Evolutionary conservation across 2,113 vertebrate species (phyloP).

Genomic region (Craseonycteris thonglongyai): DNA sequence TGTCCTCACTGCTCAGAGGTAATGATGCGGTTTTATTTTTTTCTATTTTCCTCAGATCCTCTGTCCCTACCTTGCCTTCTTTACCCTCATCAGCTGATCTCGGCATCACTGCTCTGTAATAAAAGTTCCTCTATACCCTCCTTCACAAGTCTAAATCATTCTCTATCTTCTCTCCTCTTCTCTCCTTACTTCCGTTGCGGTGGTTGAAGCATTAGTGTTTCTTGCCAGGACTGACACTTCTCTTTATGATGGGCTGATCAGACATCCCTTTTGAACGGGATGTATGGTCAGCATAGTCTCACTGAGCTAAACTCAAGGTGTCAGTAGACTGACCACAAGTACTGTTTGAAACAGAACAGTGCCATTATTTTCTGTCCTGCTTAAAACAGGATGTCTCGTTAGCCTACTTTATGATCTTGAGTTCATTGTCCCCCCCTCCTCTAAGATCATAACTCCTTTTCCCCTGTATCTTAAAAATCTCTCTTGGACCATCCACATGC

Average conservation of each 20-base stretch:
- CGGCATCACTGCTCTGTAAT: background rate
- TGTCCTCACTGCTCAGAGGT: background rate
- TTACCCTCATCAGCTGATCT: background rate
- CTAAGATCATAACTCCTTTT: background rate
- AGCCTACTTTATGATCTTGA: background rate
- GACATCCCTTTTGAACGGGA: too few relatives aligned
- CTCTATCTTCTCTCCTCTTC: background rate
- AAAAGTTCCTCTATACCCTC: background rate
- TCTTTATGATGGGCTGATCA: background rate
- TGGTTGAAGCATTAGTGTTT: background rate
- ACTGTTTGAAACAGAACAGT: too few relatives aligned
- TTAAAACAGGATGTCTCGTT: too few relatives aligned
- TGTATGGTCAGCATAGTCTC: too few relatives aligned
- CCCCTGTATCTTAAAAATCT: background rate
- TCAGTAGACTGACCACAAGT: too few relatives aligned
- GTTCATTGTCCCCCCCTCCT: background rate
- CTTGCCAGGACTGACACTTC: background rate
- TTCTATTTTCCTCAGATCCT: background rate
- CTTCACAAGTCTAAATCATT: background rate
- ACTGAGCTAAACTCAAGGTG: too few relatives aligned
- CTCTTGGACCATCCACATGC: background rate
- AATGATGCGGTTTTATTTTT: background rate
- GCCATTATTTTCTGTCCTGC: too few relatives aligned
- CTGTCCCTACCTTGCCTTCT: background rate
- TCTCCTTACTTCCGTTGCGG: background rate